Conservation (phyloP, 2,888 invertebrate species). For the Cosmia pyralina region DNA sequence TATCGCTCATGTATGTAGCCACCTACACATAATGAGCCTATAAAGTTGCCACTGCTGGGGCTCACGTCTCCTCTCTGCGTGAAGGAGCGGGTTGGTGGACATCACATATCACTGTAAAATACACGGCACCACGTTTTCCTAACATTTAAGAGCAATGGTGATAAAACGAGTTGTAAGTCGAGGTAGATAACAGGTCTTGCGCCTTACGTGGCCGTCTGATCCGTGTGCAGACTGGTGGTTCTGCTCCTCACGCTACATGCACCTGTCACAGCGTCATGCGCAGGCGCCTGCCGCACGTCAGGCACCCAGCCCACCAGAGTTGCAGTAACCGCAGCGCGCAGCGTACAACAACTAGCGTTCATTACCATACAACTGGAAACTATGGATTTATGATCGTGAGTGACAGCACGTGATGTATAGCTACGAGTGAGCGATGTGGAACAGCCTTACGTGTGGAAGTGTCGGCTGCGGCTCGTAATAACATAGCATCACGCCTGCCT, state of each 20-base stretch:
- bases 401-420: constrained; percentile 2
- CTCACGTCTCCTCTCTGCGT: too few species aligned
- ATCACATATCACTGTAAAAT: neutral
- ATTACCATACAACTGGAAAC: constrained; percentile 42
- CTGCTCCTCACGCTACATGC: neutral
- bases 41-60: neutral
- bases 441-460: neutral
- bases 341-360: neutral
- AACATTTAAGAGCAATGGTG: too few species aligned
- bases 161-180: neutral
- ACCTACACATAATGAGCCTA: neutral
- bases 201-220: too few species aligned
- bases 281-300: constrained; percentile 37
- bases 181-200: too few species aligned
- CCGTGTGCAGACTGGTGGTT: constrained; percentile 1
- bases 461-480: too few species aligned
- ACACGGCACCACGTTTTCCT: too few species aligned
- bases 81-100: too few species aligned
- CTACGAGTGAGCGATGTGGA: neutral
- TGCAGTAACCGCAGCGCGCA: constrained; percentile 16
- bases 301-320: constrained; percentile 9
- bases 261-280: too few species aligned
- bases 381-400: constrained; percentile 18
- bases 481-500: too few species aligned
- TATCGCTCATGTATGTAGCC: too few species aligned